Percentiles rank a stretch among this genome's conserved stretches.
These are phyloP conservation scores for Barypeithes pellucidus DNA, from an alignment of 2,888 invertebrate genomes.

Conservation along the genomic window DNA sequence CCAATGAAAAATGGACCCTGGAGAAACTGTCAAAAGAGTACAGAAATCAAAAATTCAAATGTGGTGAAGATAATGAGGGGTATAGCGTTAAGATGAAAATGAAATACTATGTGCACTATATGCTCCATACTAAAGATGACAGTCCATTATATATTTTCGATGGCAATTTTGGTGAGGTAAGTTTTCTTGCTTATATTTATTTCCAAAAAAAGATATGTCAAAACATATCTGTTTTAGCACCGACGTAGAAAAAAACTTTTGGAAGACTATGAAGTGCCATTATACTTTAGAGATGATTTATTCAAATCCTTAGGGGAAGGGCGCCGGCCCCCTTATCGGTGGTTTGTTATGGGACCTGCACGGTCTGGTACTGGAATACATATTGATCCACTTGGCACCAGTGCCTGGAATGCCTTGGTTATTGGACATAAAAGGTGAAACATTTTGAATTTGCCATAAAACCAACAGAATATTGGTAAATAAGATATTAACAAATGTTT, in stretches of 20 bases:
- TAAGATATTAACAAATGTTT: too few relatives aligned
- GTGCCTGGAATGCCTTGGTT: slow-evolving; percentile 98
- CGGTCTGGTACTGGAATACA: slow-evolving; percentile 99
- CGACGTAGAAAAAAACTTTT: slow-evolving; percentile 91
- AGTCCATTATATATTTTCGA: slow-evolving; percentile 99
- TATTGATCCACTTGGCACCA: slow-evolving; percentile 98
- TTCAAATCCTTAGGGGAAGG: slow-evolving; percentile 97
- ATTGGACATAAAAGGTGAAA: slow-evolving; percentile 86
- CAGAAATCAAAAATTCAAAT: slow-evolving; percentile 99
- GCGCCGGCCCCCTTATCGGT: slow-evolving; percentile 96
- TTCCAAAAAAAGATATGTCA: too few relatives aligned
- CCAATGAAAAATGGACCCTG: slow-evolving; percentile 94
- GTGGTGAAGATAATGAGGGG: slow-evolving; percentile 99
- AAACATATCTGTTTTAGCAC: slow-evolving; percentile 79
- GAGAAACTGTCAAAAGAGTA: slow-evolving; percentile 95
- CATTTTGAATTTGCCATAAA: neutral
- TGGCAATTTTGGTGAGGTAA: slow-evolving; percentile 97
- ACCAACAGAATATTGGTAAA: too few relatives aligned
- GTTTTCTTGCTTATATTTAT: too few relatives aligned
- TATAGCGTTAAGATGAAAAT: slow-evolving; percentile 99
- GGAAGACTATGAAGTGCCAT: slow-evolving; percentile 94
- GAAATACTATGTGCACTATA: slow-evolving; percentile 96
- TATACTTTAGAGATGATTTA: slow-evolving; percentile 96
- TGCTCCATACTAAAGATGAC: slow-evolving; percentile 93
- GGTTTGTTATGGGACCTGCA: slow-evolving; percentile 99